Conservation (phyloP, 2,888 invertebrate genomes). For the Leptinotarsa tumamoca region DNA sequence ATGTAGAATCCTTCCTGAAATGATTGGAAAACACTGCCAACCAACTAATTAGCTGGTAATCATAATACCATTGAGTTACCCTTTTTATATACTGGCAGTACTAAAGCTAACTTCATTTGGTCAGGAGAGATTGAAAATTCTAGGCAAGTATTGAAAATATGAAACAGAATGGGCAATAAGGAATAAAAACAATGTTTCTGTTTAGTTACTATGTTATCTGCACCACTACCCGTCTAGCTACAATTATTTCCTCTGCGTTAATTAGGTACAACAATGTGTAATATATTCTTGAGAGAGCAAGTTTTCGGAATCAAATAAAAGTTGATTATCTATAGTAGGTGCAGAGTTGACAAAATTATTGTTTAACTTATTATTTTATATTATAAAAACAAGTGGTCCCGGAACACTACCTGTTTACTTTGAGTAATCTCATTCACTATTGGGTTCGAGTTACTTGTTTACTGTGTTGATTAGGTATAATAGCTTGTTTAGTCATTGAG, state of each 20-base stretch:
- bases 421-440: no score
- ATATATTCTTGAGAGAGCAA: not conserved
- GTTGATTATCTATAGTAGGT: conserved; percentile 9
- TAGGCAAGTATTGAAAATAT: conserved; percentile 13
- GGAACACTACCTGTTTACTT: no score
- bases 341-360: not conserved
- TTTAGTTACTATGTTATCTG: not conserved
- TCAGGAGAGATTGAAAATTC: not conserved
- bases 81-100: not conserved
- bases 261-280: not conserved
- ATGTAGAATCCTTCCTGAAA: no score
- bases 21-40: no score
- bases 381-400: no score
- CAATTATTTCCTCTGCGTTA: conserved; percentile 19
- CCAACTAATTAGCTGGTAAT: no score
- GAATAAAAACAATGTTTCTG: not conserved
- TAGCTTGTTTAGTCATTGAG: no score
- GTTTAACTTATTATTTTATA: no score
- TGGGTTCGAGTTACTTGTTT: no score
- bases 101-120: not conserved
- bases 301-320: not conserved
- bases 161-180: conserved; percentile 9
- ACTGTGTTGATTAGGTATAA: no score
- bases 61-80: no score
- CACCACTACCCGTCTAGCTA: not conserved